These are phyloP conservation scores for Catalaphyllia jardinei DNA, from an alignment of 64 coral and sea anemone species.

Conservation along the genomic window DNA sequence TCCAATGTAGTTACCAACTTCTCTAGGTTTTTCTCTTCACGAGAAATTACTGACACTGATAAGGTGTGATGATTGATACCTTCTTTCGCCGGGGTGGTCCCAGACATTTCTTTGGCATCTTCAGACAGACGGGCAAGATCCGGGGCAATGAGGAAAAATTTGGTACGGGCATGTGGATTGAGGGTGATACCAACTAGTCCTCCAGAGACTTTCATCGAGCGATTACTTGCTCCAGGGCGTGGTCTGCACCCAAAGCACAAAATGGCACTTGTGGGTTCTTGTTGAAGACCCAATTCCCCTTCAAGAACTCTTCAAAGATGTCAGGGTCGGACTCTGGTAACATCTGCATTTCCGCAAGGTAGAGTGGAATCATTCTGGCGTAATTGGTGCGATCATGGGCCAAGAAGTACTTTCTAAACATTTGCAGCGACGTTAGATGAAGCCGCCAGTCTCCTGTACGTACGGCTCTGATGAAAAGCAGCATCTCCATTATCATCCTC, in stretches of 20 bases:
- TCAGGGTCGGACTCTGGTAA: constrained; percentile 1
- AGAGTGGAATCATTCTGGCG: background rate
- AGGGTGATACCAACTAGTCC: constrained; percentile 19
- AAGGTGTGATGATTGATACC: no score
- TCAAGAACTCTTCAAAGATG: background rate
- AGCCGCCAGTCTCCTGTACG: constrained; percentile 36
- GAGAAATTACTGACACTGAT: background rate
- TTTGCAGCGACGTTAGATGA: constrained; percentile 19
- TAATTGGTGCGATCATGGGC: constrained; percentile 2
- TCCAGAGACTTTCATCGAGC: constrained; percentile 27
- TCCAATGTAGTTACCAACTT: background rate
- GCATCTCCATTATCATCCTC: constrained; percentile 31
- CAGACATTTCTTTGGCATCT: no score
- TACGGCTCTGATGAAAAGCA: constrained; percentile 31
- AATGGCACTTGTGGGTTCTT: background rate
- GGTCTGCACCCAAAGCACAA: constrained; percentile 6
- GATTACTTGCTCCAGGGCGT: constrained; percentile 39
- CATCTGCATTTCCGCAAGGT: background rate
- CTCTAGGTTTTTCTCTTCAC: background rate
- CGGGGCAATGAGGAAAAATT: no score
- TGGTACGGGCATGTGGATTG: background rate
- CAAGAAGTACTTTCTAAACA: constrained; percentile 35
- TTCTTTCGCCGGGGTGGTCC: no score
- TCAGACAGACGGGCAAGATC: no score
- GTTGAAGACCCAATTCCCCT: background rate